These are phyloP conservation scores for Dichetophora obliterata DNA, from an alignment of 2,888 invertebrate genomes.

Conservation along the genomic window DNA sequence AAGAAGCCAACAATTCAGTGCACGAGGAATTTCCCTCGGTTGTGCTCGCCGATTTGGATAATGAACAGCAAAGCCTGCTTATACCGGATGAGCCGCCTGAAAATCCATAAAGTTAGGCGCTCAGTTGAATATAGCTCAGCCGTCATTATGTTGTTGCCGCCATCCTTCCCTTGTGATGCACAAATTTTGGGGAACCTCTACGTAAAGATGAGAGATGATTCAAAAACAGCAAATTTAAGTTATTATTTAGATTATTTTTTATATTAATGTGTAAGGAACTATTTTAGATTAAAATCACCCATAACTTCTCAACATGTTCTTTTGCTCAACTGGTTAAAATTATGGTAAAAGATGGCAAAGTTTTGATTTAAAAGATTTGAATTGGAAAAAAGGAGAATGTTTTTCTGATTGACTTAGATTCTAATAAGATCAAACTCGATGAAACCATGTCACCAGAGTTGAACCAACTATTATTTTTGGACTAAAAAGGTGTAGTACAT, in stretches of 20 bases:
- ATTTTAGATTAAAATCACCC: slow-evolving; percentile 30
- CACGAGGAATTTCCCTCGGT: slow-evolving; percentile 65
- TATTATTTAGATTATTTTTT: slow-evolving; percentile 38
- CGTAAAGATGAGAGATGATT: slow-evolving; percentile 42
- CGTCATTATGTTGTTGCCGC: neutral
- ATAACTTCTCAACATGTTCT: slow-evolving; percentile 13
- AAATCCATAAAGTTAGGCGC: slow-evolving; percentile 59
- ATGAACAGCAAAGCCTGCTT: slow-evolving; percentile 65
- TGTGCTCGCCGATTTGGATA: slow-evolving; percentile 56
- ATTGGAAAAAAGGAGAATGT: no score
- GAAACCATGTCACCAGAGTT: no score
- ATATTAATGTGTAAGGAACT: slow-evolving; percentile 33
- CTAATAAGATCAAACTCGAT: no score
- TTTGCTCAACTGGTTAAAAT: neutral
- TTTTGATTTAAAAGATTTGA: no score
- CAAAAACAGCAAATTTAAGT: slow-evolving; percentile 35
- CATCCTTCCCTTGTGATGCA: slow-evolving; percentile 12
- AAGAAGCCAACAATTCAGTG: slow-evolving; percentile 67
- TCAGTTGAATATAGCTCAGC: slow-evolving; percentile 4
- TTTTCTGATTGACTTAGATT: no score
- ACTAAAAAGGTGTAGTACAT: no score
- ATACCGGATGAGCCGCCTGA: slow-evolving; percentile 69
- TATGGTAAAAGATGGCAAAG: neutral
- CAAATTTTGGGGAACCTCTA: slow-evolving; percentile 39
- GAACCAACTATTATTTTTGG: no score